phyloP scores from a whole-genome alignment of 2,888 invertebrate genomes.

The Gymnocheta viridis region DNA sequence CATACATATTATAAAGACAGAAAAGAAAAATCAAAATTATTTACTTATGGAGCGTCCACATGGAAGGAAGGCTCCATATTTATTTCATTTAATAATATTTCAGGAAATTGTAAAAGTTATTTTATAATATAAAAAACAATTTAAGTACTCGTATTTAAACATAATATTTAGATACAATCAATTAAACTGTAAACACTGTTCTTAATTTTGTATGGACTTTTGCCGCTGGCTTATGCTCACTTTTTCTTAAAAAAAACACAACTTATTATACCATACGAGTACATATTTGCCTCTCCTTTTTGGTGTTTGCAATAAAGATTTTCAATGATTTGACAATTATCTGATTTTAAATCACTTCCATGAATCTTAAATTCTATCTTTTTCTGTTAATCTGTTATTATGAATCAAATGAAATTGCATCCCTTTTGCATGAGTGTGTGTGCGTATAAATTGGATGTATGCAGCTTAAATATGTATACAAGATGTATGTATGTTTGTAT shows the following conservation, averaged over 20 bases:
- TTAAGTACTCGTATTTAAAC: neutral
- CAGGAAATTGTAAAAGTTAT: too few relatives aligned
- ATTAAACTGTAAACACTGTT: neutral
- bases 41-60: too few relatives aligned
- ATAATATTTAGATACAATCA: neutral
- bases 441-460: neutral
- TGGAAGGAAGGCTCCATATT: too few relatives aligned
- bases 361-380: slow-evolving; percentile 61
- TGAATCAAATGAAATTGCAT: slow-evolving; percentile 64
- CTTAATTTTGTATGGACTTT: neutral
- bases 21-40: too few relatives aligned
- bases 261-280: too few relatives aligned
- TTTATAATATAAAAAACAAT: neutral
- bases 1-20: too few relatives aligned
- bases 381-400: slow-evolving; percentile 58
- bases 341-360: slow-evolving; percentile 58
- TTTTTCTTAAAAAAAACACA: neutral
- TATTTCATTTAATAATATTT: too few relatives aligned
- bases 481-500: too few relatives aligned
- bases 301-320: slow-evolving; percentile 52
- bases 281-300: slow-evolving; percentile 35
- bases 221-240: neutral
- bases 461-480: too few relatives aligned
- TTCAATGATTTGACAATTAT: slow-evolving; percentile 63
- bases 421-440: slow-evolving; percentile 31